Conservation (phyloP, 2,888 invertebrate species). For the Heliconius erato region DNA sequence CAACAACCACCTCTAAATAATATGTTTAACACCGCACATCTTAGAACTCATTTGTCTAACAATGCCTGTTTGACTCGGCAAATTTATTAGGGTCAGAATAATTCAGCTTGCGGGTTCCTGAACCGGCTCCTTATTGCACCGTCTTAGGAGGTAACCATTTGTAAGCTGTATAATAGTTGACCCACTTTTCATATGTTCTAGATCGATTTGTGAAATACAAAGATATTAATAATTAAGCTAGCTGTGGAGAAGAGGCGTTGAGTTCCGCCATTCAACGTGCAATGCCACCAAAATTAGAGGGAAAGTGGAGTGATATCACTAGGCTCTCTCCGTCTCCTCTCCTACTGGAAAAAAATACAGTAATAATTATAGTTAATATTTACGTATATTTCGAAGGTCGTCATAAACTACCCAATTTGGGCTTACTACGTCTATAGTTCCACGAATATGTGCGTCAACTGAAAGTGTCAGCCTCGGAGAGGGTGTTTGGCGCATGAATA, state of each 20-base stretch:
- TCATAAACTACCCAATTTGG: constrained; percentile 36
- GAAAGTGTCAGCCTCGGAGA: constrained; percentile 71
- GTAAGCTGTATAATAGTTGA: constrained; percentile 83
- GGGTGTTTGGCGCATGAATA: constrained; percentile 83
- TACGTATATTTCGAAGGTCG: constrained; percentile 37
- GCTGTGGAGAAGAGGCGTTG: too few species aligned
- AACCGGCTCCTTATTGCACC: constrained; percentile 81
- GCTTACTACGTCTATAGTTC: constrained; percentile 57
- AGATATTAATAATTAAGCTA: constrained; percentile 59
- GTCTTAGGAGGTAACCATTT: constrained; percentile 80
- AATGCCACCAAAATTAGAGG: too few species aligned
- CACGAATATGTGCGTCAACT: constrained; percentile 72
- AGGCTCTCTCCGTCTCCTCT: too few species aligned
- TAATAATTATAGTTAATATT: not conserved
- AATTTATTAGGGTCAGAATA: constrained; percentile 85
- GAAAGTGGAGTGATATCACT: too few species aligned
- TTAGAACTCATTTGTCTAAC: constrained; percentile 79
- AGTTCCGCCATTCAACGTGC: too few species aligned
- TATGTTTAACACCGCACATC: constrained; percentile 58
- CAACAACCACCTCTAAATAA: constrained; percentile 54
- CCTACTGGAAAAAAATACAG: not conserved
- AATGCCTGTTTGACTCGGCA: constrained; percentile 79
- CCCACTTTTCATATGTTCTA: constrained; percentile 75
- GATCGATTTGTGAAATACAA: constrained; percentile 73
- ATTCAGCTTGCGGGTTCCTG: constrained; percentile 82